A percentile compares a stretch with the other conserved stretches of the same genome.
Conservation (phyloP, 2,797 vertebrate genomes). For the Muscicapa comitata region DNA sequence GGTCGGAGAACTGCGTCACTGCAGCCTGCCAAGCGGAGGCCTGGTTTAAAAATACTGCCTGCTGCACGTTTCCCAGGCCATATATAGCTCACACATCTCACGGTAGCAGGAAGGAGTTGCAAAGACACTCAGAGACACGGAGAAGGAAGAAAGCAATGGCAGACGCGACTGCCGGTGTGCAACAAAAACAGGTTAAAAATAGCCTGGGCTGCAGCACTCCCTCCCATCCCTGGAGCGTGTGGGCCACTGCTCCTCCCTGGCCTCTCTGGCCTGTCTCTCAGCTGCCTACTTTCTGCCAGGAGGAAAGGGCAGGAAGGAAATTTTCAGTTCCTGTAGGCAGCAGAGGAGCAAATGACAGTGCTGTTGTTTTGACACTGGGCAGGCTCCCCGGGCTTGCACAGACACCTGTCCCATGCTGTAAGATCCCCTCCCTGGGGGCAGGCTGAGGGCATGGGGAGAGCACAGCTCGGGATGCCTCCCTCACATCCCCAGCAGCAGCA, state of each 20-base stretch:
- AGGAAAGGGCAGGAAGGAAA: conserved; percentile 75
- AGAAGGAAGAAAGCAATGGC: conserved; percentile 40
- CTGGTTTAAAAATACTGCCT: conserved; percentile 75
- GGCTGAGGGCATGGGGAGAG: neutral
- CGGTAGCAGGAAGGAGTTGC: conserved; percentile 61
- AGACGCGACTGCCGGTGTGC: neutral
- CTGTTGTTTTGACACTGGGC: conserved; percentile 54
- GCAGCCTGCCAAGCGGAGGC: conserved; percentile 54
- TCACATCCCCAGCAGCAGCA: neutral
- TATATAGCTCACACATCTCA: conserved; percentile 73
- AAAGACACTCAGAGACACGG: conserved; percentile 43
- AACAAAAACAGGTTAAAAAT: conserved; percentile 71
- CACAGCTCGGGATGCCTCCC: neutral
- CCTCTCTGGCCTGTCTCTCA: conserved; percentile 49
- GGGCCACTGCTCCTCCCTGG: conserved; percentile 25
- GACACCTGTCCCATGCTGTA: conserved; percentile 15
- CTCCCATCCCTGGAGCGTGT: neutral
- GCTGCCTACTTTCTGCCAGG: conserved; percentile 72
- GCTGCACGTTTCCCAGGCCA: conserved; percentile 78
- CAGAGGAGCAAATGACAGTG: conserved; percentile 72
- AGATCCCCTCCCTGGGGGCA: neutral
- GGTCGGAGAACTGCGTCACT: conserved; percentile 60
- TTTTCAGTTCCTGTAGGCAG: conserved; percentile 77
- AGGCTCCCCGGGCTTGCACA: neutral
- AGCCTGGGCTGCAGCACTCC: conserved; percentile 38